Conservation (phyloP, 2,888 invertebrate species). For the Noctua comes region DNA sequence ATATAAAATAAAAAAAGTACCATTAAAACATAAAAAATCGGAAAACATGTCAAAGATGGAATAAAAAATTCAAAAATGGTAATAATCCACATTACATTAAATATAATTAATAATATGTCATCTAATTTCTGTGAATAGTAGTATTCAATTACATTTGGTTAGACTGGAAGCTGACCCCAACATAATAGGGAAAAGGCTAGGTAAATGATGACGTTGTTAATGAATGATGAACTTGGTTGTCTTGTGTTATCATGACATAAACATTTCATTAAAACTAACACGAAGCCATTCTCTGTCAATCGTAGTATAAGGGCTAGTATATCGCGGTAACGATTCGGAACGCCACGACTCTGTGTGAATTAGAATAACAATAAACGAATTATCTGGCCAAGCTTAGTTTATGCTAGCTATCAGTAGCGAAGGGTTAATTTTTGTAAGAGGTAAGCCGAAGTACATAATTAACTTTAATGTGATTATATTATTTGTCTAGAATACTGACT, state of each 20-base stretch:
- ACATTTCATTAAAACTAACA: background rate
- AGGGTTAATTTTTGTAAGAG: too few species aligned
- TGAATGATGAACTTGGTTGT: background rate
- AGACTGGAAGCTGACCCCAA: background rate
- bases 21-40: too few species aligned
- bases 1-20: too few species aligned
- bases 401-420: too few species aligned
- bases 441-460: too few species aligned
- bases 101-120: too few species aligned
- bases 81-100: too few species aligned
- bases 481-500: too few species aligned
- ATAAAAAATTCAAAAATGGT: too few species aligned
- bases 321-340: conserved; percentile 71
- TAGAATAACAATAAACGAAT: conserved; percentile 83
- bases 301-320: background rate
- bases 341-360: conserved; percentile 81
- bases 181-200: background rate
- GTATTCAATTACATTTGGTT: background rate
- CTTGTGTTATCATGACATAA: background rate
- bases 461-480: too few species aligned
- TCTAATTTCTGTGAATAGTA: too few species aligned
- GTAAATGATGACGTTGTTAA: background rate
- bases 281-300: conserved; percentile 13
- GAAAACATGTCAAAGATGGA: too few species aligned
- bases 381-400: conserved; percentile 69